Percentiles rank a stretch among this genome's conserved stretches.
phyloP scores from a whole-genome alignment of 2,113 vertebrate genomes.

The Cavia aperea region DNA sequence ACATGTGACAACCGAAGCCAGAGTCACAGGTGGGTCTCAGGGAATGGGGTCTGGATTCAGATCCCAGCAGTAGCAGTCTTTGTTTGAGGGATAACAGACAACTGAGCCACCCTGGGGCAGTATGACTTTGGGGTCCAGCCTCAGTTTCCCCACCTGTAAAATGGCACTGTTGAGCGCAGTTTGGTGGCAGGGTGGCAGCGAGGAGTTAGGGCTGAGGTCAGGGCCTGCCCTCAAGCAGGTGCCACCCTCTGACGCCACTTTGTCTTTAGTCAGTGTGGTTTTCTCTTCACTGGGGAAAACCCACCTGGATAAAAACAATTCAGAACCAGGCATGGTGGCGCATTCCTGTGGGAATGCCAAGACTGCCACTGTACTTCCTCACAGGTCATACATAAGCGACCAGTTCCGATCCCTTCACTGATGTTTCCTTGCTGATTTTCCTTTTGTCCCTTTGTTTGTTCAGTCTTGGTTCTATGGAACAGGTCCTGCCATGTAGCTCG shows the following conservation, averaged over 20 bases:
- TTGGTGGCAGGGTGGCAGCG: neutral
- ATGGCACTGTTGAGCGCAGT: neutral
- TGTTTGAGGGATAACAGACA: too few species aligned
- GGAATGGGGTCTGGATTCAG: neutral
- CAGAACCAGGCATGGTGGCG: too few species aligned
- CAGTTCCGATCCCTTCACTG: neutral
- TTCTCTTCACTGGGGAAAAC: neutral
- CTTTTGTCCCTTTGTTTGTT: neutral
- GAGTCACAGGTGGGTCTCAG: neutral
- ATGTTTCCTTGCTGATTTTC: neutral
- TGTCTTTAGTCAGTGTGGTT: neutral
- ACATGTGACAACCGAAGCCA: neutral
- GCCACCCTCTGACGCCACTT: accelerated
- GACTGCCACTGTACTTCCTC: neutral
- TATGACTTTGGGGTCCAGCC: neutral
- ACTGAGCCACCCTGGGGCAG: too few species aligned
- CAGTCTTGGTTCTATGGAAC: neutral
- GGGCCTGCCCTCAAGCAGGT: neutral
- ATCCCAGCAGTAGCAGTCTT: neutral
- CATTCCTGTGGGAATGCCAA: accelerated
- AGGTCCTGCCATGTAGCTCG: neutral
- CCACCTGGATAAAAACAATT: neutral
- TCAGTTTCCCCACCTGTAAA: too few species aligned
- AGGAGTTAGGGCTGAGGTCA: neutral
- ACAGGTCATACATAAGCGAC: accelerated